These are phyloP conservation scores for Athripsodes cinereus DNA, from an alignment of 2,888 invertebrate species.

Conservation along the genomic window DNA sequence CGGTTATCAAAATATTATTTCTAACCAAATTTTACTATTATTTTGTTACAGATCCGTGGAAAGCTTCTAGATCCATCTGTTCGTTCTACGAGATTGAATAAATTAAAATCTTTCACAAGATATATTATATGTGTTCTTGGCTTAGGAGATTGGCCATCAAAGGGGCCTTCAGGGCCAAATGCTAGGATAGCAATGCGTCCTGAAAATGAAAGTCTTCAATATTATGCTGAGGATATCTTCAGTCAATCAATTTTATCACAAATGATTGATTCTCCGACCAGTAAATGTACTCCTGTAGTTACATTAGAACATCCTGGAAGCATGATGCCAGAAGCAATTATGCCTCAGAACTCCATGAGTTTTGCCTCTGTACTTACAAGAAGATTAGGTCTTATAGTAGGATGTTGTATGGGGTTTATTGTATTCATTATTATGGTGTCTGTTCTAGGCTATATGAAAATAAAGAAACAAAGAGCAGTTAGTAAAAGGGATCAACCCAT, in stretches of 20 bases:
- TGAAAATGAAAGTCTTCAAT: constrained; percentile 37
- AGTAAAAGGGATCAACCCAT: constrained; percentile 61
- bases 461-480: constrained; percentile 73
- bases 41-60: constrained; percentile 60
- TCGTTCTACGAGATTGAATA: constrained; percentile 67
- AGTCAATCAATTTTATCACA: constrained; percentile 50
- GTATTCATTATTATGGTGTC: constrained; percentile 80
- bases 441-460: constrained; percentile 77
- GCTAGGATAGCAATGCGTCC: constrained; percentile 46
- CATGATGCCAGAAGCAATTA: constrained; percentile 47
- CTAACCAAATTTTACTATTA: no score
- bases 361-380: constrained; percentile 73
- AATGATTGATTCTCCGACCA: constrained; percentile 64
- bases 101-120: constrained; percentile 70
- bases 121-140: constrained; percentile 86
- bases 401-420: constrained; percentile 79
- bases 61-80: constrained; percentile 67
- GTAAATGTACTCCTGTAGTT: constrained; percentile 70
- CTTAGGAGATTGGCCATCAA: constrained; percentile 66
- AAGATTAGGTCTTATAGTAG: constrained; percentile 77
- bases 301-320: constrained; percentile 68
- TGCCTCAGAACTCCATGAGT: constrained; percentile 62
- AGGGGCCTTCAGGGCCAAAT: constrained; percentile 42
- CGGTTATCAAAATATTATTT: no score
- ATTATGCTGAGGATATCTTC: constrained; percentile 55